Base-by-base conservation (phyloP, 92 coral and sea anemone species). In the Chrysogorgia sp. region DNA sequence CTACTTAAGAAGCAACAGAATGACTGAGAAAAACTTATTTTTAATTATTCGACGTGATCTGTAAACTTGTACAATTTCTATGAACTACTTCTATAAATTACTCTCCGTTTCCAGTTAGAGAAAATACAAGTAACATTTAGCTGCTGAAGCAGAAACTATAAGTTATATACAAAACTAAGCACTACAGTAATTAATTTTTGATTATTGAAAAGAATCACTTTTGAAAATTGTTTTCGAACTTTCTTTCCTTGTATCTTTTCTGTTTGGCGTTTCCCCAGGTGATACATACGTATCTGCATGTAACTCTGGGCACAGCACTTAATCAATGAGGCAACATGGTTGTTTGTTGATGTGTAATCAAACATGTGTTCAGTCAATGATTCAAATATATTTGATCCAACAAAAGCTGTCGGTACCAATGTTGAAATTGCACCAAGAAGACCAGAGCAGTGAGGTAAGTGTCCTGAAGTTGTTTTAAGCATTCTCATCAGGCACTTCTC, bases 311-410 rank as follows among this genome's bases (percentile, higher is more conserved):
- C 32, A 66, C 74, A 66, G 12, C 74, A 31, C 21, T 66, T 66
- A 4, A 66, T 66, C 74, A 66, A 14, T 12, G 28, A 33, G 21
- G 20, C 33, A 1, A 66, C 12, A 52, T 66, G 55, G 24, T 63
- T 63, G 74, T 66, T 40, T 23, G 35, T 45, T 40, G 74, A 49
- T 23, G 30, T 66, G 0, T 8, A 34, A 21, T 66, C 74, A 66
- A 66, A 66, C 74, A 66, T 66, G 52, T 66, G 74, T 40, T 66
- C 49, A 6, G 33, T 28, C 26, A 66, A 66, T 3, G 74, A 33
- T 10, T 52, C 35, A 40, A 66, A 66, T 15, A 66, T 43, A 23
- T 43, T 14, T 6, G 28, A 33, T 17, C 20, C 26, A 35, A 66
- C 74, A 66, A 37, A 37, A 0, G 7, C 14, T 9, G 4, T 20